Conservation (phyloP, 2,113 vertebrate genomes). For the Colistium nudipinnis region DNA sequence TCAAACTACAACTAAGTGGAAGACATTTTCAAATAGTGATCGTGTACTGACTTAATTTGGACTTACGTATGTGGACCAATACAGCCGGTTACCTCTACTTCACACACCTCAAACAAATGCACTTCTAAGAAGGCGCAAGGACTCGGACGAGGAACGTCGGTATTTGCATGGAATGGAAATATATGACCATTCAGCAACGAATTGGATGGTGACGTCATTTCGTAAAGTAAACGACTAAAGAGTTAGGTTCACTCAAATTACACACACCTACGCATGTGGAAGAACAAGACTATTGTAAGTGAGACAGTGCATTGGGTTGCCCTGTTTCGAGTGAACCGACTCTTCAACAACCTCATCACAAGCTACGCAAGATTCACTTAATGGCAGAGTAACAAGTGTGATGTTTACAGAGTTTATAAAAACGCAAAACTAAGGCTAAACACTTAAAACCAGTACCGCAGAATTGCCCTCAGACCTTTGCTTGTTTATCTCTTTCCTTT, state of each 20-base stretch:
- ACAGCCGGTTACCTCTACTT: conserved; percentile 8
- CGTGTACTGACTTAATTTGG: not conserved
- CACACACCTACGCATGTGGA: not conserved
- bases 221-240: not conserved
- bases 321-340: conserved; percentile 20
- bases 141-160: conserved; percentile 7
- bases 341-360: conserved; percentile 8
- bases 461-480: conserved; percentile 1
- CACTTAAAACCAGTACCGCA: conserved; percentile 21
- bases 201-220: not conserved
- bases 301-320: not conserved
- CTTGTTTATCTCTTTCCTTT: not conserved
- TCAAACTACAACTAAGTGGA: conserved; percentile 30
- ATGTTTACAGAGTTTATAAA: conserved; percentile 15
- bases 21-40: conserved; percentile 26
- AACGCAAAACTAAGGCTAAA: not conserved
- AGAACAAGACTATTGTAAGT: not conserved
- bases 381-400: conserved; percentile 16
- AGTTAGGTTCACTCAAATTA: conserved; percentile 18
- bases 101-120: not conserved
- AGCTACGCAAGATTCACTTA: conserved; percentile 1
- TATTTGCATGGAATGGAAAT: conserved; percentile 28
- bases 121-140: conserved; percentile 1
- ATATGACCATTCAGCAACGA: not conserved
- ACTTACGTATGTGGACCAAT: not conserved